These are phyloP conservation scores for Sialia sialis DNA, from an alignment of 2,113 vertebrate genomes.

Conservation along the genomic window DNA sequence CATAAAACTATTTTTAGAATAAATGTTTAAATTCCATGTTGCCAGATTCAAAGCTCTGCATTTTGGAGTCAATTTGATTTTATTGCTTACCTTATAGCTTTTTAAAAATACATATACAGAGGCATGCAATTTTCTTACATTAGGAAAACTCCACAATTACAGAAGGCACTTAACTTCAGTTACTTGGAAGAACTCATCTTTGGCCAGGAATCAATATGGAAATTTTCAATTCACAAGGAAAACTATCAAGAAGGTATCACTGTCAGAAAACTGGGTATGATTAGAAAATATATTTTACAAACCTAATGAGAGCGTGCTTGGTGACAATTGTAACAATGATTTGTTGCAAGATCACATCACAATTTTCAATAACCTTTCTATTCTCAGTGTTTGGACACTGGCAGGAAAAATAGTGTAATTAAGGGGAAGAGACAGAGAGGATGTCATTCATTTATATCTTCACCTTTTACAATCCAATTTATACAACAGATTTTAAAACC, in stretches of 20 bases:
- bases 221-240: not conserved
- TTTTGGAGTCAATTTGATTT: not conserved
- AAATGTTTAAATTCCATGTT: not conserved
- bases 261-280: not conserved
- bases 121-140: not conserved
- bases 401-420: not conserved
- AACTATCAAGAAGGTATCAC: not conserved
- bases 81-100: not conserved
- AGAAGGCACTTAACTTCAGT: not conserved
- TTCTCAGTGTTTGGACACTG: not conserved
- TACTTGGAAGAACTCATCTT: not conserved
- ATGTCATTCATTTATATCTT: conserved; percentile 19
- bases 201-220: not conserved
- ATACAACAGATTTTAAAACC: conserved; percentile 5
- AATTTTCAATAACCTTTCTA: conserved; percentile 13
- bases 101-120: not conserved
- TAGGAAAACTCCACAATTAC: not conserved
- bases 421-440: not conserved
- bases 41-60: not conserved
- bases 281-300: not conserved
- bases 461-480: conserved; percentile 45
- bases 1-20: not conserved
- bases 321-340: not conserved
- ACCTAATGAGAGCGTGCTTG: not conserved
- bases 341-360: conserved; percentile 21